Evolutionary conservation across 1,140 invertebrate species (phyloP).

Genomic region (Kradibia gibbosae): DNA sequence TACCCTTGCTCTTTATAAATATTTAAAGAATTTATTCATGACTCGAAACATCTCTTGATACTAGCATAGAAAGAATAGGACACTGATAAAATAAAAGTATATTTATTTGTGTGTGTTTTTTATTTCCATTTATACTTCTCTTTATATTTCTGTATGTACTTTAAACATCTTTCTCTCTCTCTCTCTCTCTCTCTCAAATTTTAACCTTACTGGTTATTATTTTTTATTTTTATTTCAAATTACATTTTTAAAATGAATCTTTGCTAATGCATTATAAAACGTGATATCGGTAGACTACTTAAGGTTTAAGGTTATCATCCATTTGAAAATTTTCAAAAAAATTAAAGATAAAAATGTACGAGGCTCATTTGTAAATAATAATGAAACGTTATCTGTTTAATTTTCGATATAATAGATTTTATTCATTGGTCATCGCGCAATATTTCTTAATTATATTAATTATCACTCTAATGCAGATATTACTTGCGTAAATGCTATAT

Average conservation of each 20-base stretch:
- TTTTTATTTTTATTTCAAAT: neutral
- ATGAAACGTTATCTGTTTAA: neutral
- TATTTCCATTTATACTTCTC: too few relatives aligned
- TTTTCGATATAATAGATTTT: slow-evolving; percentile 1
- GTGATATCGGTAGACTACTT: neutral
- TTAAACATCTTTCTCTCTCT: neutral
- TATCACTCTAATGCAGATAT: neutral
- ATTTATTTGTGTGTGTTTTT: neutral
- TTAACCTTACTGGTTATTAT: too few relatives aligned
- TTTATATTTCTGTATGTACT: too few relatives aligned
- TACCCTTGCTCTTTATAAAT: slow-evolving; percentile 23
- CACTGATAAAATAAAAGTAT: slow-evolving; percentile 6
- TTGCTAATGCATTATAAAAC: neutral
- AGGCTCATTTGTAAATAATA: neutral
- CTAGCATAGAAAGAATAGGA: neutral
- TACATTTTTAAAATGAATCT: neutral
- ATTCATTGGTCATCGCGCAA: neutral
- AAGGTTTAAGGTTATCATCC: neutral
- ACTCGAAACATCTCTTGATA: neutral
- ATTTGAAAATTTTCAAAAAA: neutral
- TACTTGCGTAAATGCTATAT: too few relatives aligned
- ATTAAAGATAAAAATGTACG: neutral
- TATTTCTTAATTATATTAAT: neutral
- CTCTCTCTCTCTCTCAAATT: neutral
- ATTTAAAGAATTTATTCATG: slow-evolving; percentile 28